Base-by-base conservation (phyloP, 2,888 invertebrate species). In the Limulus polyphemus region DNA sequence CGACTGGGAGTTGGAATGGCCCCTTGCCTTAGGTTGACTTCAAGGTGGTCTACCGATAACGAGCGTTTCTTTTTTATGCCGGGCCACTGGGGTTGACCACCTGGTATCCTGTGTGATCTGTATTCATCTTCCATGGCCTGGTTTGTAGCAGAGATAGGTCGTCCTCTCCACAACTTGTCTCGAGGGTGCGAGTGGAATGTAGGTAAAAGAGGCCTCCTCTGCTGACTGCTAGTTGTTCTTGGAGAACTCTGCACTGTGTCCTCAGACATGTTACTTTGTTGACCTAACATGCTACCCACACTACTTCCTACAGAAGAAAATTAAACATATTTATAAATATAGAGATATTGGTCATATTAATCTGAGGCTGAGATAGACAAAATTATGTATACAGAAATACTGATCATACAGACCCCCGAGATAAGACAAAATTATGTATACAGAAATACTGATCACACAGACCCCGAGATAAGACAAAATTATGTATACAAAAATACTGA, bases 111-210 rank as follows among this genome's bases (percentile, higher is more conserved):
- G 14, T 32, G 55, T 13, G 62, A 60, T 48, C 62, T 62, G 14
- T 62, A 60, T n/a, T 62, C 62, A 32, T 64, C 64, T 13, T 57
- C 56, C 17, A 16, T 57, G 46, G 62, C 62, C 65, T 62, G 62
- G 49, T 62, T 62, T 49, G 59, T 61, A n/a, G 61, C 62, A 9
- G 62, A 62, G 12, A 59, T 62, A 11, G 60, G 59, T 2, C 62
- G 61, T 9, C 59, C 47, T 46, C 62, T 65, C 46, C 62, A 57
- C 5, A 32, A 32, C 32, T 32, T 32, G 7, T 52, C 16, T 11
- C 14, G 52, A 11, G 17, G 4, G 11, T 14, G 52, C 11, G 52
- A 16, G 17, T 52, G 52, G 16, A 16, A 17, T 52, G 14, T 14
- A 16, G 52, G 52, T 11, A 17, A 16, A 16, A 14, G 16, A 52